Evolutionary conservation across 2,113 vertebrate genomes (phyloP).

Genomic region (Oxygymnocypris stewartii): DNA sequence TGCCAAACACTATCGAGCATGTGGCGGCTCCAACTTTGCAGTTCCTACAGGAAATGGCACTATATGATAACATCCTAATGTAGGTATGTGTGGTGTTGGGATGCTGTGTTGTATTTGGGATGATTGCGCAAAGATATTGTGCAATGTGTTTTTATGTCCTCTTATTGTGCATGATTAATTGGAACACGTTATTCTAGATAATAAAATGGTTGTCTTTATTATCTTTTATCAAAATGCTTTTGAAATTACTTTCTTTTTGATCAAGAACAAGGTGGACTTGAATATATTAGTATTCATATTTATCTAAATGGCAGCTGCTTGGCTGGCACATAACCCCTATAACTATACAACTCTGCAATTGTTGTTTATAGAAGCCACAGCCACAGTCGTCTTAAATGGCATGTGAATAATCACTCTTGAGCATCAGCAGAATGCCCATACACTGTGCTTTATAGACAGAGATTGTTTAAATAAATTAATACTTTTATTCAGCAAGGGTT

Average conservation of each 20-base stretch:
- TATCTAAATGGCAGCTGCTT: background rate
- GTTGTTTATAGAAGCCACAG: background rate
- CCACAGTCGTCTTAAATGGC: background rate
- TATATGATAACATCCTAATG: slow-evolving; percentile 41
- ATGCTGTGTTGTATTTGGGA: background rate
- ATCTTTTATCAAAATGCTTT: background rate
- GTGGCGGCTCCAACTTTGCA: slow-evolving; percentile 26
- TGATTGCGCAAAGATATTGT: background rate
- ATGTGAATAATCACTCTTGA: background rate
- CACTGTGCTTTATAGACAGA: too few species aligned
- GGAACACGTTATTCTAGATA: background rate
- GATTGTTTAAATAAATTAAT: too few species aligned
- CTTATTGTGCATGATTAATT: background rate
- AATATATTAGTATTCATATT: background rate
- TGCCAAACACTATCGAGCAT: slow-evolving; percentile 49
- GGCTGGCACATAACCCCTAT: background rate
- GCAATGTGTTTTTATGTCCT: background rate
- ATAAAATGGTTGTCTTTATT: background rate
- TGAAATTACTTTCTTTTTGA: background rate
- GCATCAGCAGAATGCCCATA: too few species aligned
- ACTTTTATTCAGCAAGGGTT: too few species aligned
- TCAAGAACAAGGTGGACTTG: background rate
- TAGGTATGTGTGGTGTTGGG: slow-evolving; percentile 7
- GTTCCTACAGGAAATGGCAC: slow-evolving; percentile 11
- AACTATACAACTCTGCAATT: background rate